phyloP scores from a whole-genome alignment of 2,888 invertebrate genomes.

The Philaethria dido region DNA sequence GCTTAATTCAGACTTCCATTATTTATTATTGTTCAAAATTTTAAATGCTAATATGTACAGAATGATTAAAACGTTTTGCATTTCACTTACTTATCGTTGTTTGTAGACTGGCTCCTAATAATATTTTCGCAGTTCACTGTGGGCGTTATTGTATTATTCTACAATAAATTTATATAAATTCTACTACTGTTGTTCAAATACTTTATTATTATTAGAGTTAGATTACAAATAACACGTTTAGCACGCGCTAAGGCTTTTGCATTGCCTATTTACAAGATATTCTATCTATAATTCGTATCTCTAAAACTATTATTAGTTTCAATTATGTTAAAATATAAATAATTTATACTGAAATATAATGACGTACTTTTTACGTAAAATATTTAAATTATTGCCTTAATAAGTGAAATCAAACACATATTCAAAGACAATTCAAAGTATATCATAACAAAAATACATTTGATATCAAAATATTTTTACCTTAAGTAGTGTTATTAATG shows the following conservation, averaged over 20 bases:
- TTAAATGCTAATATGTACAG: conserved; percentile 1
- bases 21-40: conserved; percentile 12
- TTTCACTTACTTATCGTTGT: conserved; percentile 12
- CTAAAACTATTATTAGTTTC: background rate
- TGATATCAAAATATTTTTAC: conserved; percentile 13
- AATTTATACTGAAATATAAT: no score
- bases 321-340: background rate
- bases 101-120: conserved; percentile 10
- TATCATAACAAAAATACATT: conserved; percentile 9
- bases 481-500: conserved; percentile 20
- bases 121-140: conserved; percentile 39
- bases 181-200: conserved; percentile 27
- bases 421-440: conserved; percentile 5
- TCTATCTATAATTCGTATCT: conserved; percentile 20
- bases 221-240: conserved; percentile 25
- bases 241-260: conserved; percentile 18
- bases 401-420: no score
- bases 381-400: no score
- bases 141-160: conserved; percentile 57
- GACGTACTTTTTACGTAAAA: no score
- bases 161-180: conserved; percentile 38
- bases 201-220: conserved; percentile 27
- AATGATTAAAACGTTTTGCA: conserved; percentile 20
- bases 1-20: background rate
- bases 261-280: conserved; percentile 1